phyloP scores from a whole-genome alignment of 2,797 vertebrate genomes.

The Sardinella longiceps region DNA sequence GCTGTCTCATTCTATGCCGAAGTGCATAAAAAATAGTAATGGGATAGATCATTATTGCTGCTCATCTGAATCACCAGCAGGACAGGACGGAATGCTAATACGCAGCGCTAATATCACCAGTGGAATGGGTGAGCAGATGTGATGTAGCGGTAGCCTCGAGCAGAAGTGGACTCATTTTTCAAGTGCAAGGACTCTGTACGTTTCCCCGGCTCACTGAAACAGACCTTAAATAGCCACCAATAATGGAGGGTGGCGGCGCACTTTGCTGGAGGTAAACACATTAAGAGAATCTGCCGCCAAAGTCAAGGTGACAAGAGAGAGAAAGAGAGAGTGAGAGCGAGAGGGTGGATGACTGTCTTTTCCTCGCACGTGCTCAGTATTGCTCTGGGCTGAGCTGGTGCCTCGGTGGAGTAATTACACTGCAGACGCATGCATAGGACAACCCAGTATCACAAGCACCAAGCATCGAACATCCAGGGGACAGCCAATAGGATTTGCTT shows the following conservation, averaged over 20 bases:
- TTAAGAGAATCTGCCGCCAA: constrained; percentile 2
- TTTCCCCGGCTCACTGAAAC: constrained; percentile 24
- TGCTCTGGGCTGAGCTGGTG: neutral
- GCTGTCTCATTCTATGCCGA: constrained; percentile 38
- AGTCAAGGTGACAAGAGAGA: constrained; percentile 5
- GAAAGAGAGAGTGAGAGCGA: constrained; percentile 2
- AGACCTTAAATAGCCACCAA: constrained; percentile 37
- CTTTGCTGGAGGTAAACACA: constrained; percentile 39
- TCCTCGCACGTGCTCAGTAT: neutral
- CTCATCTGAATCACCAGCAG: constrained; percentile 39
- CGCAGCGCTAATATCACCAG: neutral
- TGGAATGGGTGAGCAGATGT: neutral
- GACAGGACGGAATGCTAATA: constrained; percentile 43
- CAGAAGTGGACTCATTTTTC: constrained; percentile 27
- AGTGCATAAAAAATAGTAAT: constrained; percentile 48
- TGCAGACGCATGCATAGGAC: neutral
- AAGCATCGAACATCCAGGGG: neutral
- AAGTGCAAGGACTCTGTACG: neutral
- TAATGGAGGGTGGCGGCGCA: constrained; percentile 30
- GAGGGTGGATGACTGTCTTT: neutral
- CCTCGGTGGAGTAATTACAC: neutral
- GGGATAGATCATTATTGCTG: constrained; percentile 48
- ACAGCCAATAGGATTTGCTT: neutral
- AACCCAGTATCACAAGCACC: neutral
- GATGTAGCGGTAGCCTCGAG: neutral